Evolutionary conservation across 2,888 invertebrate genomes (phyloP).

Genomic region (Dendrolimus houi): DNA sequence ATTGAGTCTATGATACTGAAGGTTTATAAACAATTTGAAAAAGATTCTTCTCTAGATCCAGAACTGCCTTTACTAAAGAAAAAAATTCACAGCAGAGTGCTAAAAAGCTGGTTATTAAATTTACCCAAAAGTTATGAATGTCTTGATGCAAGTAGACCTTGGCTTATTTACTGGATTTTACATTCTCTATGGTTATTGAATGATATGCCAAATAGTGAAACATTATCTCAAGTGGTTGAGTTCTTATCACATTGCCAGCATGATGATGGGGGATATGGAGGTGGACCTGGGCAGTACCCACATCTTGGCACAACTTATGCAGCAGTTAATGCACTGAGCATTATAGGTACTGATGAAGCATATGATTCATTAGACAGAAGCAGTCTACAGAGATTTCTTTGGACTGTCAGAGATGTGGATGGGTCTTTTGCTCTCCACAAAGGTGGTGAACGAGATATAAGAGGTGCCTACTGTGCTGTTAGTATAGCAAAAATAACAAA

Average conservation of each 20-base stretch:
- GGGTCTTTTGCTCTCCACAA: conserved; percentile 95
- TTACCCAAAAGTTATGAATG: conserved; percentile 85
- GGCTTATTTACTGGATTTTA: conserved; percentile 98
- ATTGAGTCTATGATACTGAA: conserved; percentile 53
- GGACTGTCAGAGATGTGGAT: conserved; percentile 84
- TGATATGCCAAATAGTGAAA: conserved; percentile 62
- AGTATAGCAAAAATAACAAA: conserved; percentile 92
- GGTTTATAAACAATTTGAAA: conserved; percentile 57
- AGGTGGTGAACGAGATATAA: conserved; percentile 94
- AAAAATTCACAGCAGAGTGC: conserved; percentile 78
- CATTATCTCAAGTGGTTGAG: conserved; percentile 47
- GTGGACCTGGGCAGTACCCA: conserved; percentile 94
- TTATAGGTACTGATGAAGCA: conserved; percentile 91
- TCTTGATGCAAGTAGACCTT: conserved; percentile 96
- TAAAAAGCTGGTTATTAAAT: conserved; percentile 80
- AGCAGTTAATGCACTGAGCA: conserved; percentile 94
- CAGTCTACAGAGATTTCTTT: conserved; percentile 85
- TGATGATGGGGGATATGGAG: conserved; percentile 91
- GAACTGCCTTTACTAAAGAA: conserved; percentile 79
- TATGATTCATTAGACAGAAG: conserved; percentile 90
- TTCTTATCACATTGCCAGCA: conserved; percentile 81
- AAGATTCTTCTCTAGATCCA: conserved; percentile 56
- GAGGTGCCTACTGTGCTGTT: conserved; percentile 98
- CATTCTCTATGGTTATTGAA: conserved; percentile 87
- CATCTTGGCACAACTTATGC: conserved; percentile 99